Evolutionary conservation across 92 coral and sea anemone species (phyloP).

Genomic region (Nematostella vectensis): DNA sequence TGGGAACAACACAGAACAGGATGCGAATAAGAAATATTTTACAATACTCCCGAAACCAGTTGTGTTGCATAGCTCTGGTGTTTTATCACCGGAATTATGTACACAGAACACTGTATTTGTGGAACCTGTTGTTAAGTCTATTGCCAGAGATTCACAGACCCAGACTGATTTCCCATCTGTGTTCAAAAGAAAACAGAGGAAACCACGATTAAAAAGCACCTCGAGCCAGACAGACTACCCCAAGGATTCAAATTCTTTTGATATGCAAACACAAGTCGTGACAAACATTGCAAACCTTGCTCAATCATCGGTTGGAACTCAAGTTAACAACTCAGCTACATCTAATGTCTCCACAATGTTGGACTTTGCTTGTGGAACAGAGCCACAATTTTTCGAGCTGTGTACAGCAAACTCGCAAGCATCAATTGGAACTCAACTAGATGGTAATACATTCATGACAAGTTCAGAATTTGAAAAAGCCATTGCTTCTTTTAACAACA

Average conservation of each 20-base stretch:
- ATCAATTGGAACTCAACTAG: conserved; percentile 59
- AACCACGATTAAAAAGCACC: background rate
- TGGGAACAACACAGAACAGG: background rate
- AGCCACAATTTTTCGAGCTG: conserved; percentile 5
- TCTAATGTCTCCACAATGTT: conserved; percentile 15
- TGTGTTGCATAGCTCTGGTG: background rate
- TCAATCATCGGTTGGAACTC: conserved; percentile 21
- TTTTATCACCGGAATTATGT: no score
- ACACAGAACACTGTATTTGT: background rate
- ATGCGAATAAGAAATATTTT: conserved; percentile 12
- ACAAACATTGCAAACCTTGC: conserved; percentile 1
- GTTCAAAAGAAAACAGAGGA: background rate
- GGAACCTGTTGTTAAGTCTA: background rate
- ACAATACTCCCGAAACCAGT: conserved; percentile 24
- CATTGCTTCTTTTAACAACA: background rate
- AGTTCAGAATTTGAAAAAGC: background rate
- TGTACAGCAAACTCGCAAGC: conserved; percentile 13
- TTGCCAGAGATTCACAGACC: conserved; percentile 12
- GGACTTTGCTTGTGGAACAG: conserved; percentile 16
- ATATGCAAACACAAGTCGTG: background rate
- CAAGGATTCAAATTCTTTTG: background rate
- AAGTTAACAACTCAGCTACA: conserved; percentile 3
- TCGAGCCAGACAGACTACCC: conserved; percentile 9
- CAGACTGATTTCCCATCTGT: conserved; percentile 1
- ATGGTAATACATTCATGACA: conserved; percentile 5